Evolutionary conservation across 2,888 invertebrate genomes (phyloP).

Genomic region (Aromia moschata): DNA sequence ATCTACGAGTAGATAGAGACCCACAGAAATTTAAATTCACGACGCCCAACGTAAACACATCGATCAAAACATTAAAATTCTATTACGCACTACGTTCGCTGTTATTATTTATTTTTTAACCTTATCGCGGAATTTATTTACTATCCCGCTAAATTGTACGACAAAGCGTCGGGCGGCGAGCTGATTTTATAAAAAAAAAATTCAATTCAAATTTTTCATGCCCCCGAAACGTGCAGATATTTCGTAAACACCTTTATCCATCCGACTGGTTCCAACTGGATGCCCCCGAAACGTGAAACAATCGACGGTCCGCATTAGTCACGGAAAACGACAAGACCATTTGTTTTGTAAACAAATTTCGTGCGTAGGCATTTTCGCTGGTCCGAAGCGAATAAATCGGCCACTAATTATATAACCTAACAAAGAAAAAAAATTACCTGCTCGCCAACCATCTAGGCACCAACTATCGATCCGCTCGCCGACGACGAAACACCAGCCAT

Average conservation of each 20-base stretch:
- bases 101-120: slow-evolving; percentile 12
- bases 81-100: not conserved
- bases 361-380: not conserved
- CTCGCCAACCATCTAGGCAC: slow-evolving; percentile 21
- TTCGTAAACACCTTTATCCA: no score
- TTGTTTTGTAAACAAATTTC: slow-evolving; percentile 32
- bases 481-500: slow-evolving; percentile 24
- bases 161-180: not conserved
- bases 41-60: not conserved
- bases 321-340: slow-evolving; percentile 11
- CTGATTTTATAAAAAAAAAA: not conserved
- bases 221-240: no score
- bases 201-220: not conserved
- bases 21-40: not conserved
- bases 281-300: slow-evolving; percentile 11
- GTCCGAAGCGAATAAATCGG: not conserved
- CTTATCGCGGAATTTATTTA: slow-evolving; percentile 14
- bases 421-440: slow-evolving; percentile 20
- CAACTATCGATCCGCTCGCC: slow-evolving; percentile 21
- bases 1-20: no score
- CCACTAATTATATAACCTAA: not conserved
- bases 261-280: slow-evolving; percentile 8
- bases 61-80: not conserved
- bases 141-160: not conserved
- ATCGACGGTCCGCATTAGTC: slow-evolving; percentile 17